Evolutionary conservation across 2,888 invertebrate genomes (phyloP).

Genomic region (Agonopterix heracliana): DNA sequence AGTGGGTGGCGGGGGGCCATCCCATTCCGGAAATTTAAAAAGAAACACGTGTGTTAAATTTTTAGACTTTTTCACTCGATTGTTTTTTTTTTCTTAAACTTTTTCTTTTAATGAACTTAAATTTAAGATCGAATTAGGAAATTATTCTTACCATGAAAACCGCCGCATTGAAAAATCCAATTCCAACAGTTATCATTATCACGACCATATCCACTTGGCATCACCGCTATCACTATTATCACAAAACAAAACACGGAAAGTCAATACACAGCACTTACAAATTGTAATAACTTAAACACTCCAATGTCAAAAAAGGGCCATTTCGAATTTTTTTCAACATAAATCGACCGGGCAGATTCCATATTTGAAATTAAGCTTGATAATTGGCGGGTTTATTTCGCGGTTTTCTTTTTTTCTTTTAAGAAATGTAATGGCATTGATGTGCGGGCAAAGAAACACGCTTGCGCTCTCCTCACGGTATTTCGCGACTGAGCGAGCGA

Average conservation of each 20-base stretch:
- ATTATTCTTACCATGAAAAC: constrained; percentile 49
- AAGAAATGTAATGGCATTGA: constrained; percentile 20
- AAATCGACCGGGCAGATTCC: constrained; percentile 20
- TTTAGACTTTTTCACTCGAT: too few species aligned
- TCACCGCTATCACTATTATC: constrained; percentile 58
- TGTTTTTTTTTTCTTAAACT: too few species aligned
- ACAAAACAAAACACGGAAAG: constrained; percentile 62
- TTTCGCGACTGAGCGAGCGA: constrained; percentile 53
- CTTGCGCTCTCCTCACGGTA: constrained; percentile 46
- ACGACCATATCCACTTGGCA: constrained; percentile 64
- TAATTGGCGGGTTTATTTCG: constrained; percentile 30
- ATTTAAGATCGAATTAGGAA: neutral
- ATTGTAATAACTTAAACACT: constrained; percentile 28
- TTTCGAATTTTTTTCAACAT: constrained; percentile 20
- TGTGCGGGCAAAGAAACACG: constrained; percentile 38
- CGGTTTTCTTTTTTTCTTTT: constrained; percentile 33
- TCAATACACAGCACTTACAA: constrained; percentile 49
- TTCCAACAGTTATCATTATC: constrained; percentile 64
- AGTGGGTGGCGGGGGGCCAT: too few species aligned
- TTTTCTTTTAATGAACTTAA: too few species aligned
- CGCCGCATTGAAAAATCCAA: constrained; percentile 62
- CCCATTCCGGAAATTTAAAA: too few species aligned
- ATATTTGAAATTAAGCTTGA: constrained; percentile 24
- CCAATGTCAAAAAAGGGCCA: constrained; percentile 19
- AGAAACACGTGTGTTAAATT: too few species aligned